Base-by-base conservation (phyloP, 53 echinoderm and acorn worm species). In the Luidia sarsii region DNA sequence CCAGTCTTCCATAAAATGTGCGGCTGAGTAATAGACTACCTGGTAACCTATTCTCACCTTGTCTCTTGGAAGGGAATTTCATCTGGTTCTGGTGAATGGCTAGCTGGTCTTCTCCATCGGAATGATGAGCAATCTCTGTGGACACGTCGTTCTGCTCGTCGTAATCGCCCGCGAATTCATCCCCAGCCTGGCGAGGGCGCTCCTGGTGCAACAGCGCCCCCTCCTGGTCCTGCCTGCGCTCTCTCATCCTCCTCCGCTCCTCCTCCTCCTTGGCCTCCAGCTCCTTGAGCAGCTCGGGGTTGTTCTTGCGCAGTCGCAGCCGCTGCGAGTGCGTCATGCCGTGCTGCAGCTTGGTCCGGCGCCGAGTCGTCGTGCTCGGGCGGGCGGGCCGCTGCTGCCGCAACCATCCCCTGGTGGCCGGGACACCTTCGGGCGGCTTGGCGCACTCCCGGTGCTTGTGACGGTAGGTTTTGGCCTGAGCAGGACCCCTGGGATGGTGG, bases 271-370 rank as follows among this genome's bases (percentile, higher is more conserved):
- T 61, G 34, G 43, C 54, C 59, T 95, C 85, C 43, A 95, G 19
- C 9, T 57, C 65, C 67, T 83, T 81, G 19, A 91, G 67, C 9
- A 89, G 82, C 39, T 93, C 93, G 2, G 97, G 97, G 64, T 96
- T 96, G 70, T 96, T 93, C 65, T 79, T 85, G 55, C 86, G 90
- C 68, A 96, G 75, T 71, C 97, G 86, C 2, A 96, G 88, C 50
- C 88, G 90, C 79, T 93, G 97, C 11, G 97, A 82, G 79, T 96
- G 75, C 25, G 95, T 95, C 92, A 92, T 90, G n/a, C 85, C 92
- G 65, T 80, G 93, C 13, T 74, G 87, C 11, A 96, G 86, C 75
- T 88, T 96, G 28, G 86, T 67, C 37, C 67, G 61, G 35, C 57
- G 83, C 18, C 83, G 60, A 39, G 28, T 16, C 41, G 6, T 11